Evolutionary conservation across 2,113 vertebrate species (phyloP).

Genomic region (Alethe castanea): DNA sequence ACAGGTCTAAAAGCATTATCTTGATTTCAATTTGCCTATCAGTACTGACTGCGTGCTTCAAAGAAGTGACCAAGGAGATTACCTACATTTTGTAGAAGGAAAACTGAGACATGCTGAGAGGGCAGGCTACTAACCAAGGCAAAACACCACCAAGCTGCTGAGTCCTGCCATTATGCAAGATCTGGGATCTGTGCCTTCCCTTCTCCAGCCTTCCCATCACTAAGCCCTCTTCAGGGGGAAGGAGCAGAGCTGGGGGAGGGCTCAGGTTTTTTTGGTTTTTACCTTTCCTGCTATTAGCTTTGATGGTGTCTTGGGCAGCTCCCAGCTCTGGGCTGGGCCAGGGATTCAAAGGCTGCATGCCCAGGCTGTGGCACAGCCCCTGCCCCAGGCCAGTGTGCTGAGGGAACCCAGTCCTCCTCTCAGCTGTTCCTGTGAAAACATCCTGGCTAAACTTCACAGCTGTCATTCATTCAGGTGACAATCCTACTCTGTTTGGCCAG

Average conservation of each 20-base stretch:
- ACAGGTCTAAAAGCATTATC: neutral
- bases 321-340: neutral
- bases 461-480: neutral
- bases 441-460: neutral
- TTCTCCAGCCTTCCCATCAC: neutral
- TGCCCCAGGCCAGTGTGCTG: accelerated
- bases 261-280: accelerated
- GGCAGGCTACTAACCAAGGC: neutral
- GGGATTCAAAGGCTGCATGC: neutral
- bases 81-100: neutral
- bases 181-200: neutral
- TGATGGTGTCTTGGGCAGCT: neutral
- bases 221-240: neutral
- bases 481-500: neutral
- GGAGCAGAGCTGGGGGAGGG: neutral
- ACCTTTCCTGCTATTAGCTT: neutral
- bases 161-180: neutral
- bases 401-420: neutral
- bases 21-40: neutral
- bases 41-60: neutral
- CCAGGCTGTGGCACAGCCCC: neutral
- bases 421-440: neutral
- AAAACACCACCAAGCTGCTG: neutral
- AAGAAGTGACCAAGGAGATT: neutral
- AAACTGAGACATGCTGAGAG: neutral